These are phyloP conservation scores for Drosophila falleni DNA, from an alignment of 2,888 invertebrate species.

Conservation along the genomic window DNA sequence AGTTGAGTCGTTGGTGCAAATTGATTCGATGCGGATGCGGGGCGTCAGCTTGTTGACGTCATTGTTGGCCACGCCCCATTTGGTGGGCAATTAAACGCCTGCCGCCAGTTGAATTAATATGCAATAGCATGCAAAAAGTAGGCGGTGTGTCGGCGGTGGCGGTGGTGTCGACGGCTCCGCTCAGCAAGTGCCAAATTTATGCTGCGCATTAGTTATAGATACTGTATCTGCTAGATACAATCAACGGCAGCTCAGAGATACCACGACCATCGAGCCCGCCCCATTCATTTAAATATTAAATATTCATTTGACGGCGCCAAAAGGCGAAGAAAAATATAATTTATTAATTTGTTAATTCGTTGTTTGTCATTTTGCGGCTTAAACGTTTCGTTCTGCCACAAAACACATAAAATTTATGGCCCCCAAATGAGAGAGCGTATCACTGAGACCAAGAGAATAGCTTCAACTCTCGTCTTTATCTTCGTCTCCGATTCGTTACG, in stretches of 20 bases:
- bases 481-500: conserved; percentile 14
- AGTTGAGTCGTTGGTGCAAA: conserved; percentile 49
- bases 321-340: conserved; percentile 70
- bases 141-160: conserved; percentile 27
- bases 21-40: conserved; percentile 69
- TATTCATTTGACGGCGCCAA: conserved; percentile 62
- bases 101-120: conserved; percentile 64
- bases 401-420: conserved; percentile 76
- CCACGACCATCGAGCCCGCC: conserved; percentile 24
- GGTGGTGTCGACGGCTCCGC: conserved; percentile 24
- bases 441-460: conserved; percentile 4
- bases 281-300: conserved; percentile 55
- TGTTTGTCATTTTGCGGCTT: conserved; percentile 82
- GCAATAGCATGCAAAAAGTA: conserved; percentile 53
- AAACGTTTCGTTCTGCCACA: conserved; percentile 81
- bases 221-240: conserved; percentile 54
- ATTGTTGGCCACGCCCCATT: conserved; percentile 78
- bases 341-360: conserved; percentile 82
- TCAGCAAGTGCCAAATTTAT: conserved; percentile 66
- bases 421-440: conserved; percentile 42
- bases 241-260: conserved; percentile 23
- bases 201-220: conserved; percentile 67
- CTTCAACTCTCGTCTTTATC: conserved; percentile 23
- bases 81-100: conserved; percentile 68
- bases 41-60: conserved; percentile 76